Conservation (phyloP, 37 sponge, comb jelly and placozoan genomes). For the Aphrocallistes beatrix region DNA sequence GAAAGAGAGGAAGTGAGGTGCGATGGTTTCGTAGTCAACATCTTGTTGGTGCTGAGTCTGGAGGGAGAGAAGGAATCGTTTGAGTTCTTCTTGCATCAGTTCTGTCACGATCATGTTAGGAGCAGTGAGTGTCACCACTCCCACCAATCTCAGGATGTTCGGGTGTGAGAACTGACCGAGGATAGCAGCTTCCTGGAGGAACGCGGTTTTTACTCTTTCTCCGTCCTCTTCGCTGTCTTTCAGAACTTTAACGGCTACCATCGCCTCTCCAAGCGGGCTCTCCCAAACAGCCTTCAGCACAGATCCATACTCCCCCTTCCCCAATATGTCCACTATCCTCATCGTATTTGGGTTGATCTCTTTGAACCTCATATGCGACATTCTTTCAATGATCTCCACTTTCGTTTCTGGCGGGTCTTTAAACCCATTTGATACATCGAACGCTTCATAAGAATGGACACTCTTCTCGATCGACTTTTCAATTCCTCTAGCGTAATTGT, state of each 20-base stretch:
- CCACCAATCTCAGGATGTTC: not conserved
- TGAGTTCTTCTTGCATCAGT: not conserved
- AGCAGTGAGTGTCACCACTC: not conserved
- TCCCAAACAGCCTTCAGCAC: not conserved
- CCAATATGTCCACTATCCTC: not conserved
- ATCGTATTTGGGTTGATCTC: not conserved
- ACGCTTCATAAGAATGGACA: not conserved
- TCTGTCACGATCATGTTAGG: conserved; percentile 16
- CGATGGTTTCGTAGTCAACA: not conserved
- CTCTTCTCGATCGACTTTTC: not conserved
- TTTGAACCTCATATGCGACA: not conserved
- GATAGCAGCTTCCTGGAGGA: conserved; percentile 8
- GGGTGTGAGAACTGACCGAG: conserved; percentile 1
- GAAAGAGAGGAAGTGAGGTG: conserved; percentile 25
- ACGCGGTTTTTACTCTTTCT: not conserved
- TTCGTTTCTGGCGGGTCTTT: not conserved
- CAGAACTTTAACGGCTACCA: not conserved
- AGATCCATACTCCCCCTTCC: conserved; percentile 13
- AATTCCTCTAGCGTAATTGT: not conserved
- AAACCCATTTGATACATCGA: not conserved
- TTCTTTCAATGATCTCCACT: not conserved
- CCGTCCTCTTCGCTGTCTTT: not conserved
- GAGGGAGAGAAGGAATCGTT: not conserved
- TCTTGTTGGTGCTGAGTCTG: not conserved
- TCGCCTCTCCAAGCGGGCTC: not conserved